Base-by-base conservation (phyloP, 2,888 invertebrate genomes). In the Ischnus inquisitorius region DNA sequence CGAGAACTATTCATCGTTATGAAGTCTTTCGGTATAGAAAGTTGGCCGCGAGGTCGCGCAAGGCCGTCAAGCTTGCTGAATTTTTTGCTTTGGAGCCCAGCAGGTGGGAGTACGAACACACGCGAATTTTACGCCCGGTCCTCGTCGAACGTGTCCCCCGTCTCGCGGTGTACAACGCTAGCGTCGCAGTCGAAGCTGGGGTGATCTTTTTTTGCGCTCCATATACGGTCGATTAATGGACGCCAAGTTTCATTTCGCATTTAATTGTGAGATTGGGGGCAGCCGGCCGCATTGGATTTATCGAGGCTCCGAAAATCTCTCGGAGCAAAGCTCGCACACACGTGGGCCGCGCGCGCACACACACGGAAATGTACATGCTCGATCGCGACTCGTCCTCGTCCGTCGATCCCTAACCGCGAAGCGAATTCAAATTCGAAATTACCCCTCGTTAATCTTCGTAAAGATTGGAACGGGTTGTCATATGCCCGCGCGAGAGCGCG, bases 211-310 rank as follows among this genome's bases (percentile, higher is more conserved):
- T 85, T 80, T 84, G 82, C 80, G 82, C 80, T 67, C 86, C 86
- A 79, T 86, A 84, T 86, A 86, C 64, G 86, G 86, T 78, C 77
- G 84, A 82, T 84, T 72, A 86, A 86, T 84, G 82, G 79, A 80
- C 79, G 80, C 78, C 76, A 84, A 68, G 54, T 82, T 84, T 84
- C 72, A 87, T 87, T 82, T 76, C 75, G 51, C 25, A 85, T 84
- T 82, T 86, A 76, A 86, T 86, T 85, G 79, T 80, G 16, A 72
- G 69, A 75, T 19, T 67, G 81, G 57, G 57, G 22, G 67, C 34
- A 68, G n/a, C 48, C 60, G n/a, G 28, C n/a, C 54, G 43, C n/a
- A 62, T 69, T 25, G 65, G 65, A 71, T 83, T 79, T 77, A 79
- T 83, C 83, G 79, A 12, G 41, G 48, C 60, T 78, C 19, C 69